Evolutionary conservation across 1,140 invertebrate genomes (phyloP), one percentile per base, ranked within the genome.

Genomic region (Macrosteles quadrilineatus): DNA sequence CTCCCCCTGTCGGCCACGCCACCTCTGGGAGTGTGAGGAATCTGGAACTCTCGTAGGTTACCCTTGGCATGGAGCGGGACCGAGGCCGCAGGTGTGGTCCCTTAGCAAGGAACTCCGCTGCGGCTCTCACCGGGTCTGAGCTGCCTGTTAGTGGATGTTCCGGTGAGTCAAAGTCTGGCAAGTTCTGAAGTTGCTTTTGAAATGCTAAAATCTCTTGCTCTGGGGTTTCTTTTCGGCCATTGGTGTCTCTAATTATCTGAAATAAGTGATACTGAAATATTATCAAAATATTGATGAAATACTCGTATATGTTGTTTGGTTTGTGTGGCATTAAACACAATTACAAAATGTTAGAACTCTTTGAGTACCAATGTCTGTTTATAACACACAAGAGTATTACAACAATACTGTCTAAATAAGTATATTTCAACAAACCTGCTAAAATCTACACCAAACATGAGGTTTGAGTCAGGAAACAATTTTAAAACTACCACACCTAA

Each of bases 141-240:
- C 62, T 62, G 1, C 63, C 69, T 4, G 66, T 73, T 1, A 66
- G 68, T 1, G 75, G 76, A 36, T 75, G 72, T 62, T 78, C 77
- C 0, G 77, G 77, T 0, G 77, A 79, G 72, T 80, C 78, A 71
- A 83, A 82, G 63, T 82, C 80, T 0, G 84, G 84, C 64, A 85
- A 75, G 72, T 85, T 85, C 73, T 85, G 84, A 2, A 85, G 76
- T 66, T 84, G 81, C 64, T 81, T 78, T 74, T 85, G 84, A 71
- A 85, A 85, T 1, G 83, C 81, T 14, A 81, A 74, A 30, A 85
- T 84, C 67, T 85, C 83, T 63, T 83, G 81, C 75, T 85, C 83
- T 2, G 81, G 80, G 23, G 78, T 82, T 43, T 80, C 78, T 65
- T 70, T 74, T 43, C 45, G 19, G n/a, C 72, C 40, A 66, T 36